These are phyloP conservation scores for Eupithecia exiguata DNA, from an alignment of 2,888 invertebrate species.

Conservation along the genomic window DNA sequence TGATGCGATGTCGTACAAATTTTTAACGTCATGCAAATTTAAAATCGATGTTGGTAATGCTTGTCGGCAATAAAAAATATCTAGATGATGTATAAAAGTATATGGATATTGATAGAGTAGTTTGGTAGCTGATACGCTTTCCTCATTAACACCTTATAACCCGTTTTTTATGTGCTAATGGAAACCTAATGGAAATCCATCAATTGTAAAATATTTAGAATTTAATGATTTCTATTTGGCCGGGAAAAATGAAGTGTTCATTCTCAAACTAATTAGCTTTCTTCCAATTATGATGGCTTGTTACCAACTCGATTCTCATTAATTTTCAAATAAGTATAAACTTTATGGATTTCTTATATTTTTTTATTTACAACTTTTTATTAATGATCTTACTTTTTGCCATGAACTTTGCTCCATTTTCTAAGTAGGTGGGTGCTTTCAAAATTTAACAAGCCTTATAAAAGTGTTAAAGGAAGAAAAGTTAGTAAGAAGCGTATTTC, in stretches of 20 bases:
- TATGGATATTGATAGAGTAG: background rate
- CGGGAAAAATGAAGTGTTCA: too few relatives aligned
- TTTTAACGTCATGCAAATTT: constrained; percentile 58
- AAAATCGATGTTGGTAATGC: constrained; percentile 50
- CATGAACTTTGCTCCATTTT: background rate
- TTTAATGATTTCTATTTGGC: background rate
- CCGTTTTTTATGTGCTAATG: background rate
- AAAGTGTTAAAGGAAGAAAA: background rate
- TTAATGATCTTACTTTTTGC: background rate
- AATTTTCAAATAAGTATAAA: background rate
- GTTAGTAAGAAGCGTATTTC: background rate
- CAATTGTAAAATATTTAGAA: background rate
- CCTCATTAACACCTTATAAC: background rate
- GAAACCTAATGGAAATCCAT: background rate
- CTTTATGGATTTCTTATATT: background rate
- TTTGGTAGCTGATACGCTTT: background rate
- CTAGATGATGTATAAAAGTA: constrained; percentile 8
- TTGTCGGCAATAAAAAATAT: constrained; percentile 48
- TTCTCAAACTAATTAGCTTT: background rate
- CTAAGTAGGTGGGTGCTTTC: background rate
- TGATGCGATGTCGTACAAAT: constrained; percentile 55
- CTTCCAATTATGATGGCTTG: background rate
- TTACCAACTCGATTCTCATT: background rate
- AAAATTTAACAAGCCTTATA: background rate
- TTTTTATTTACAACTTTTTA: background rate